Evolutionary conservation across 2,113 vertebrate species (phyloP).

Genomic region (Pitta sordida): DNA sequence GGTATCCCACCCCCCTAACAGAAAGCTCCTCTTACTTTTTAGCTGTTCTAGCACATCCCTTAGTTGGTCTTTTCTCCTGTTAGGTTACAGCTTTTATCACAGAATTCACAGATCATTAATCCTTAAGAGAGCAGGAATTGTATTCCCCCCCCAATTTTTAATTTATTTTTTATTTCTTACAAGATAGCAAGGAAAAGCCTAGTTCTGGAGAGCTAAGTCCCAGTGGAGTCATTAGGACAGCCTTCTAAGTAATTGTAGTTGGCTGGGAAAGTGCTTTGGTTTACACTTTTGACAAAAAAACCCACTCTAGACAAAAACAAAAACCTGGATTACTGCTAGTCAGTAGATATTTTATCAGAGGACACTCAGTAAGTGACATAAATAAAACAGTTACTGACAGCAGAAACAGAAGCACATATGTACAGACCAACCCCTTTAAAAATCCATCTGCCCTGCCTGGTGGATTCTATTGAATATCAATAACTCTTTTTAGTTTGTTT

Average conservation of each 20-base stretch:
- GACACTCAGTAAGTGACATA: neutral
- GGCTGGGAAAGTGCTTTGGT: neutral
- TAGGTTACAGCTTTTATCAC: neutral
- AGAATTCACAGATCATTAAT: neutral
- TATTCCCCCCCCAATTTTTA: rapidly evolving
- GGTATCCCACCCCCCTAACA: neutral
- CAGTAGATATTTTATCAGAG: neutral
- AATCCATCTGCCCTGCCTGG: conserved; percentile 39
- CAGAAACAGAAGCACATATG: neutral
- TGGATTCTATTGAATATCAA: neutral
- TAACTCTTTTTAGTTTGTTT: neutral
- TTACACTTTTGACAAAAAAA: neutral
- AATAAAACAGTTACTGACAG: conserved; percentile 30
- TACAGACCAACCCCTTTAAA: neutral
- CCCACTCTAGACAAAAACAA: neutral
- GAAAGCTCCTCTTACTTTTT: neutral
- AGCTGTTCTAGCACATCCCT: neutral
- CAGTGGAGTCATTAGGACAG: neutral
- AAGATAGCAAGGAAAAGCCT: neutral
- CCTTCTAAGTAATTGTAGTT: neutral
- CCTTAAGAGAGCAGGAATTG: neutral
- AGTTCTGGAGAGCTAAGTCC: neutral
- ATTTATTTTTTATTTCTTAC: neutral
- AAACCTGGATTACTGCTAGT: neutral
- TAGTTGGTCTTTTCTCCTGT: neutral